phyloP scores from a whole-genome alignment of 2,888 invertebrate genomes.

The Cheilosia impressa region DNA sequence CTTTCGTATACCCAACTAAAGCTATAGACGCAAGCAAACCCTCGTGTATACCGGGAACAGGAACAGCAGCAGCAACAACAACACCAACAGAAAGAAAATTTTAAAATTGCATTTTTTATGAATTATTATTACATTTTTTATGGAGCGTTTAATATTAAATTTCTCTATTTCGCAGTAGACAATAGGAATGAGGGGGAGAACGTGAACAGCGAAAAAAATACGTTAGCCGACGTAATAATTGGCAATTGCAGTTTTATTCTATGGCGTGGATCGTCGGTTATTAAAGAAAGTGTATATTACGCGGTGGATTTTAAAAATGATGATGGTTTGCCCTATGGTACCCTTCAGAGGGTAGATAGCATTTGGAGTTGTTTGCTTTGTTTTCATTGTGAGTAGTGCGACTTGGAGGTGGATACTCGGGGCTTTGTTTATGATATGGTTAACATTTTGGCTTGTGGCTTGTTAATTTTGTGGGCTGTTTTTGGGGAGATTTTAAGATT shows the following conservation, averaged over 20 bases:
- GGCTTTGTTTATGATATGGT: conserved; percentile 8
- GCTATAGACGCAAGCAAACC: conserved; percentile 6
- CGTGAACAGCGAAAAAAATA: conserved; percentile 34
- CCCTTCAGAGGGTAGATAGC: conserved; percentile 7
- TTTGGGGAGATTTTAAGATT: too few relatives aligned
- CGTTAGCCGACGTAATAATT: conserved; percentile 70
- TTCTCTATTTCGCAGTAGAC: conserved; percentile 77
- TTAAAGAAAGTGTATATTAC: conserved; percentile 60
- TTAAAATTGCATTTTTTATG: conserved; percentile 78
- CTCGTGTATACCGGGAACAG: conserved; percentile 16
- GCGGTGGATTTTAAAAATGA: conserved; percentile 49
- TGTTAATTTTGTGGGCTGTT: neutral
- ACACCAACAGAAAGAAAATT: conserved; percentile 42
- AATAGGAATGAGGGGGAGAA: conserved; percentile 32
- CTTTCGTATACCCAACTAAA: conserved; percentile 4
- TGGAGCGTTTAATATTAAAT: conserved; percentile 84
- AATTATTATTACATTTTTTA: conserved; percentile 78
- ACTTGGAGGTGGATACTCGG: conserved; percentile 25
- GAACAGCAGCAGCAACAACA: neutral
- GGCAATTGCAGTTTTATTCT: conserved; percentile 68
- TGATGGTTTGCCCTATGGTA: conserved; percentile 40
- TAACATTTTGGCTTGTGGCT: neutral
- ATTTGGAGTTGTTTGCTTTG: conserved; percentile 22
- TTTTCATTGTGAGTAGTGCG: conserved; percentile 41
- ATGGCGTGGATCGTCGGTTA: conserved; percentile 50